Evolutionary conservation across 2,113 vertebrate species (phyloP).

Genomic region (human): GRCh38 chr19:18707501-18708000

Average conservation of each 20-base stretch:
- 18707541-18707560: neutral
- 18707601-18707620: conserved; percentile 9
- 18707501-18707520: conserved; percentile 18
- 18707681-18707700: neutral
- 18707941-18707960: neutral
- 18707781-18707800: no score
- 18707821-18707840: no score
- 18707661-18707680: neutral
- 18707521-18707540: neutral
- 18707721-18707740: no score
- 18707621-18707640: neutral
- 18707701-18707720: neutral
- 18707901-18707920: neutral
- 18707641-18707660: neutral
- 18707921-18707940: neutral
- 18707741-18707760: no score
- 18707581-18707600: neutral
- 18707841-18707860: no score
- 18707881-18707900: neutral
- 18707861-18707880: neutral
- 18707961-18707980: neutral
- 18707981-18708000: neutral
- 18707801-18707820: no score
- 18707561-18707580: neutral
- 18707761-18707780: no score